Percentiles rank a stretch among this genome's conserved stretches.
These are phyloP conservation scores for Cyclargus thomasi DNA, from an alignment of 1,140 invertebrate species.

Conservation along the genomic window DNA sequence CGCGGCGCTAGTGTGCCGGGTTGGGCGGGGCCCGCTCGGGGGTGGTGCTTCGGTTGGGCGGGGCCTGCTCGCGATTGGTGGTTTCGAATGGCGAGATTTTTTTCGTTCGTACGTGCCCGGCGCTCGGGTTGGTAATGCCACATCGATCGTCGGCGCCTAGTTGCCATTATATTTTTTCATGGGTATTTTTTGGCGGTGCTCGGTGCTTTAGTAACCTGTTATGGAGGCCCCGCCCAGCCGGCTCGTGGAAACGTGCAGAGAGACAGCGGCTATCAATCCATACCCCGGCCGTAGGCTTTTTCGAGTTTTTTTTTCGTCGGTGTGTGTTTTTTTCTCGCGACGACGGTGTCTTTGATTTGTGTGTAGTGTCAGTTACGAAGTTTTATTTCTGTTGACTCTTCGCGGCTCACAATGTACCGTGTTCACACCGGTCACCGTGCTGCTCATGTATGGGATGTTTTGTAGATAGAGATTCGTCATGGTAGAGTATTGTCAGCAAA, in stretches of 20 bases:
- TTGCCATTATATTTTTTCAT: conserved; percentile 73
- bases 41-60: conserved; percentile 44
- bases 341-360: conserved; percentile 54
- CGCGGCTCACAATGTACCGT: conserved; percentile 19
- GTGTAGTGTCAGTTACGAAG: conserved; percentile 44
- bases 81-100: conserved; percentile 50
- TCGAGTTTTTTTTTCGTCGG: conserved; percentile 45
- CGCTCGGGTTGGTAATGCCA: conserved; percentile 51
- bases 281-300: conserved; percentile 53
- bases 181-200: conserved; percentile 69
- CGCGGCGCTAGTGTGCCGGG: conserved; percentile 47
- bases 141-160: conserved; percentile 61
- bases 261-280: conserved; percentile 58
- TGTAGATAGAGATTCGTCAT: not conserved
- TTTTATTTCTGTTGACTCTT: conserved; percentile 27
- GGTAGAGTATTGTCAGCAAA: not conserved
- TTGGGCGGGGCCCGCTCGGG: conserved; percentile 37
- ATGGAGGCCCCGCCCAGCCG: conserved; percentile 56
- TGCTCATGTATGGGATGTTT: not conserved
- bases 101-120: conserved; percentile 55
- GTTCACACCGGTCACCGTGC: not conserved
- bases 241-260: conserved; percentile 46
- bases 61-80: conserved; percentile 40
- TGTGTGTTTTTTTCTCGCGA: conserved; percentile 37
- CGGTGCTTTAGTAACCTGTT: conserved; percentile 66